Evolutionary conservation across 2,888 invertebrate species (phyloP).

Genomic region (Molorchus minor): DNA sequence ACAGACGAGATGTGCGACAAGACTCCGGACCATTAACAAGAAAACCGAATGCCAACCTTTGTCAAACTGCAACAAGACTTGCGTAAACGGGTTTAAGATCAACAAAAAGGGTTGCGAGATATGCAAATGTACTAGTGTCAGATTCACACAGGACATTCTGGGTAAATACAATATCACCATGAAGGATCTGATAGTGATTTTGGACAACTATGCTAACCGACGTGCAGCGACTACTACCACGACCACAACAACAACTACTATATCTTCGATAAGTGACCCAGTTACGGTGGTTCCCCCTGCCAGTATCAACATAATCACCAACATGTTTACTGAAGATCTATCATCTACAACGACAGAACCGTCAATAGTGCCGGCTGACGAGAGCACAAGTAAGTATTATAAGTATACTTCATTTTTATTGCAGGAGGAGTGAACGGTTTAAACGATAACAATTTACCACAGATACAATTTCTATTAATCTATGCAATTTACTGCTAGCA

Average conservation of each 20-base stretch:
- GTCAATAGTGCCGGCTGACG: conserved; percentile 37
- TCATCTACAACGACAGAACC: conserved; percentile 39
- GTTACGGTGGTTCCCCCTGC: conserved; percentile 18
- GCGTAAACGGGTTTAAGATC: conserved; percentile 66
- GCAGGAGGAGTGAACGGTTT: too few species aligned
- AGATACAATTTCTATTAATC: too few species aligned
- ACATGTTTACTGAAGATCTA: conserved; percentile 8
- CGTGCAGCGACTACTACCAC: conserved; percentile 28
- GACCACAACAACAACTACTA: conserved; percentile 25
- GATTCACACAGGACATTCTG: conserved; percentile 40
- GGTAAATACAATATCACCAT: conserved; percentile 49
- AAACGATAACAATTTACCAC: too few species aligned
- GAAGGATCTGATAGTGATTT: conserved; percentile 41
- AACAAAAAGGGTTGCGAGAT: conserved; percentile 63
- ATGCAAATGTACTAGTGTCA: conserved; percentile 65
- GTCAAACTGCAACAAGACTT: conserved; percentile 65
- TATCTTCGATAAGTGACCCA: conserved; percentile 14
- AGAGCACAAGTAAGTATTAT: conserved; percentile 40
- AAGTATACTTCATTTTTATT: too few species aligned
- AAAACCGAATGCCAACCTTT: conserved; percentile 63
- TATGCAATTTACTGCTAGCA: too few species aligned
- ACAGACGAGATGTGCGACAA: conserved; percentile 50
- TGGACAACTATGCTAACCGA: conserved; percentile 41
- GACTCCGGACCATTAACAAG: conserved; percentile 40
- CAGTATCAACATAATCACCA: conserved; percentile 24